Percentiles rank a stretch among this genome's conserved stretches.
These are phyloP conservation scores for Erethizon dorsatum DNA, from an alignment of 2,797 vertebrate species.

Conservation along the genomic window DNA sequence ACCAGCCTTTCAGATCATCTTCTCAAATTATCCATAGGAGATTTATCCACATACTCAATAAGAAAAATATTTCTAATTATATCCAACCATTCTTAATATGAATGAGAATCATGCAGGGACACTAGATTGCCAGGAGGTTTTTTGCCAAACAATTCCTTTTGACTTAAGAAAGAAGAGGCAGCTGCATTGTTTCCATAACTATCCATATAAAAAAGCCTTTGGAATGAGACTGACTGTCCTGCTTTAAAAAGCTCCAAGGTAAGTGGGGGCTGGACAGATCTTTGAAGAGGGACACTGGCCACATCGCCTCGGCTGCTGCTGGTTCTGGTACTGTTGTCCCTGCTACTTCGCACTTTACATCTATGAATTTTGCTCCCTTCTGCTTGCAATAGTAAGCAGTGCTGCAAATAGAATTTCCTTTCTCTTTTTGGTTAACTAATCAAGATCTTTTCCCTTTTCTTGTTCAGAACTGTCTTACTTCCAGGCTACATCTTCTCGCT, in stretches of 20 bases:
- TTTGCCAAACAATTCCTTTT: slow-evolving; percentile 90
- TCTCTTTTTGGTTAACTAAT: slow-evolving; percentile 65
- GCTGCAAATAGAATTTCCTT: neutral
- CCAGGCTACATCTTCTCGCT: slow-evolving; percentile 70
- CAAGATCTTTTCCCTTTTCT: slow-evolving; percentile 75
- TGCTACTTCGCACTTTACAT: slow-evolving; percentile 25
- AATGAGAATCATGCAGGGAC: slow-evolving; percentile 90
- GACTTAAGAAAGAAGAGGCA: slow-evolving; percentile 90
- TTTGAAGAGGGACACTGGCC: slow-evolving; percentile 72
- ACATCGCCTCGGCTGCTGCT: slow-evolving; percentile 49
- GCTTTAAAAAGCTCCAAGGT: slow-evolving; percentile 89
- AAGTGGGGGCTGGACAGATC: slow-evolving; percentile 78
- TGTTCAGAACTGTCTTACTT: slow-evolving; percentile 80
- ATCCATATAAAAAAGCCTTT: slow-evolving; percentile 88
- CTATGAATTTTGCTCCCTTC: slow-evolving; percentile 60
- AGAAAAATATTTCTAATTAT: slow-evolving; percentile 93
- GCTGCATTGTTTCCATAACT: slow-evolving; percentile 89
- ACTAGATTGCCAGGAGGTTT: slow-evolving; percentile 89
- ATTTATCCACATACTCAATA: slow-evolving; percentile 90
- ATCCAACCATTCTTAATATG: slow-evolving; percentile 91
- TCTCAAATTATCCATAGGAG: slow-evolving; percentile 91
- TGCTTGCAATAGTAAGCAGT: slow-evolving; percentile 1
- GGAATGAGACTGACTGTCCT: slow-evolving; percentile 85
- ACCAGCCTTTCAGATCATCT: slow-evolving; percentile 88
- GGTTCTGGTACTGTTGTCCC: neutral